Evolutionary conservation across 2,113 vertebrate species (phyloP), one percentile per base, ranked within the genome.

Genomic region (Takifugu flavidus): DNA sequence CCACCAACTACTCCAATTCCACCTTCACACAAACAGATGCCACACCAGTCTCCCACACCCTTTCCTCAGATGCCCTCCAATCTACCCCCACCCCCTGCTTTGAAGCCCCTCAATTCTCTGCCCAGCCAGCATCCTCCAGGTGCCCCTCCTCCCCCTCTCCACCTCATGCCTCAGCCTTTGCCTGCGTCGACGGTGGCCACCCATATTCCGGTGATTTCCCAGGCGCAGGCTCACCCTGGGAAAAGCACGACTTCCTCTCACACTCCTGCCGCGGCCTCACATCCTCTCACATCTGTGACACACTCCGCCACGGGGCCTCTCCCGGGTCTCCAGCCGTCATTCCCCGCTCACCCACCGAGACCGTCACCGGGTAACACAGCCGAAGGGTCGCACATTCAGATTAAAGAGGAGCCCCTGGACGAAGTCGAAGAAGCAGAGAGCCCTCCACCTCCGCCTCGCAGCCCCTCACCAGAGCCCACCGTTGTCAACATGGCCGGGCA

Each of bases 341-440:
- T 92, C 25, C 87, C 89, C 25, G 77, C 91, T 44, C 88, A 88
- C 3, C 84, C 90, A 14, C 79, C 86, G 5, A 86, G 87, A 46
- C 75, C 85, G 0, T 74, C 83, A 0, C 42, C 78, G 0, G 75
- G 59, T 45, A 53, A 88, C 3, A 81, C 92, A 1, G 65, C 78
- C 81, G 56, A 65, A 53, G 62, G 72, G 27, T 47, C 81, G 4
- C 86, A 92, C 2, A 89, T 98, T 61, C 93, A 95, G 57, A 96
- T 99, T 75, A 99, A 98, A 85, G 96, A 98, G 73, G 97, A 99
- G 89, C 94, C 93, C 1, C 80, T 94, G 25, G 97, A 99, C 49
- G 96, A 98, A 52, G 82, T 92, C 0, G 96, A 98, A 71, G 96
- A 95, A 57, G 91, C 91, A 0, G 93, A 96, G 60, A 99, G 95